These are phyloP conservation scores for Alexandromys fortis DNA, from an alignment of 2,113 vertebrate species.

Conservation along the genomic window DNA sequence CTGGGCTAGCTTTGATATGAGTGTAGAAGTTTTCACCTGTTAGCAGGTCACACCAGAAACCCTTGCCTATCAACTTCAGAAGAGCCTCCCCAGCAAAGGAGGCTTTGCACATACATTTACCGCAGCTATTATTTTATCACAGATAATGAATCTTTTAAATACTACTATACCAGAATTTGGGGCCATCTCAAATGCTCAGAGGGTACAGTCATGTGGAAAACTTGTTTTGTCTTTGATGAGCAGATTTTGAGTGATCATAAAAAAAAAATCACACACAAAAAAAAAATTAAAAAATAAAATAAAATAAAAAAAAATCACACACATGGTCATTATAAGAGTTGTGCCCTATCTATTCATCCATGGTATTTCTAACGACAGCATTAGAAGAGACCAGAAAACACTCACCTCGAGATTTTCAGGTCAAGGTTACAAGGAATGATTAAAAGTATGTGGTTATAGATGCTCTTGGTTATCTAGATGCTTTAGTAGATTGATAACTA, in stretches of 20 bases:
- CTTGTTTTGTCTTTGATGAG: slow-evolving; percentile 71
- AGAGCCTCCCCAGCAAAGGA: slow-evolving; percentile 34
- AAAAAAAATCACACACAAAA: not conserved
- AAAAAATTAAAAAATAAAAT: too few species aligned
- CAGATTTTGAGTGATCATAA: slow-evolving; percentile 64
- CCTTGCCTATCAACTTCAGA: not conserved
- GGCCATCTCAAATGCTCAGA: slow-evolving; percentile 58
- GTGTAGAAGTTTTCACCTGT: not conserved
- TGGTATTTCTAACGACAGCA: slow-evolving; percentile 38
- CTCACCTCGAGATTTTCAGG: slow-evolving; percentile 43
- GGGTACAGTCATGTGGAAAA: slow-evolving; percentile 55
- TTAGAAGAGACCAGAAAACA: slow-evolving; percentile 47
- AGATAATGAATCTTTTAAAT: slow-evolving; percentile 62
- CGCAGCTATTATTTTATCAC: slow-evolving; percentile 14
- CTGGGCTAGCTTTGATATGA: not conserved
- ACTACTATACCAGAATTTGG: slow-evolving; percentile 57
- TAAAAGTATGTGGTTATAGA: slow-evolving; percentile 51
- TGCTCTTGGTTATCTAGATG: slow-evolving; percentile 38
- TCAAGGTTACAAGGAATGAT: slow-evolving; percentile 56
- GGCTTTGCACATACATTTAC: slow-evolving; percentile 30
- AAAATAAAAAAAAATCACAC: slow-evolving; percentile 36
- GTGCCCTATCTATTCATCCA: slow-evolving; percentile 64
- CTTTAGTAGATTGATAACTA: slow-evolving; percentile 27
- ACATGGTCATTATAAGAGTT: slow-evolving; percentile 61
- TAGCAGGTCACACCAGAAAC: not conserved